These are phyloP conservation scores for Alviniconcha marisindica DNA, from an alignment of 1,140 invertebrate species.

Conservation along the genomic window DNA sequence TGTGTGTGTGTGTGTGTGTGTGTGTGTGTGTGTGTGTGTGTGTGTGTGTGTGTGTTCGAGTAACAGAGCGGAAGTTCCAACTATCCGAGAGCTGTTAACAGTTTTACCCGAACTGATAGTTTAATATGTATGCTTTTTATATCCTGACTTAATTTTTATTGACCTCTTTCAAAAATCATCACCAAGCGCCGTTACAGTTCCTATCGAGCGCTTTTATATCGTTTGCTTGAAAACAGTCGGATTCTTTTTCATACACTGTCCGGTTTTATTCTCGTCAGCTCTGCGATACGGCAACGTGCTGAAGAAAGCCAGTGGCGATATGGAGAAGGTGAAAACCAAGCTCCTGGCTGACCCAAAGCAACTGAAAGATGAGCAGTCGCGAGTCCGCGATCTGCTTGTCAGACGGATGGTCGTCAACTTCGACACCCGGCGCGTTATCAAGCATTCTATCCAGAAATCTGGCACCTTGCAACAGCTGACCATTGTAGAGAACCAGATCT, in stretches of 20 bases:
- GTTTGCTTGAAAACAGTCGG: too few species aligned
- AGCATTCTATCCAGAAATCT: not conserved
- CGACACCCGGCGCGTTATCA: not conserved
- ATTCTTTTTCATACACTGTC: too few species aligned
- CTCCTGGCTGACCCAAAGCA: not conserved
- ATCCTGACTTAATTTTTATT: not conserved
- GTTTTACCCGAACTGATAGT: too few species aligned
- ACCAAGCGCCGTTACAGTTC: too few species aligned
- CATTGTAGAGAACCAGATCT: not conserved
- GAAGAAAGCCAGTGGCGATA: not conserved
- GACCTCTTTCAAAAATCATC: not conserved
- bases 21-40: too few species aligned
- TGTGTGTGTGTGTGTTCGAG: too few species aligned
- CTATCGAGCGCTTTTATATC: too few species aligned
- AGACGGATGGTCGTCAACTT: not conserved
- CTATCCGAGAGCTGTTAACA: too few species aligned
- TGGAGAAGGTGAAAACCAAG: not conserved
- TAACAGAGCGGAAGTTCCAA: too few species aligned
- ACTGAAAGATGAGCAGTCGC: not conserved
- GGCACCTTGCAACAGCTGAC: not conserved
- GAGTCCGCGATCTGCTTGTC: not conserved
- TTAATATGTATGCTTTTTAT: too few species aligned
- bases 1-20: too few species aligned
- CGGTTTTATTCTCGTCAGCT: too few species aligned
- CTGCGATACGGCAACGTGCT: conserved; percentile 12